These are phyloP conservation scores for Cheilosia grossa DNA, from an alignment of 2,888 invertebrate genomes.

Conservation along the genomic window DNA sequence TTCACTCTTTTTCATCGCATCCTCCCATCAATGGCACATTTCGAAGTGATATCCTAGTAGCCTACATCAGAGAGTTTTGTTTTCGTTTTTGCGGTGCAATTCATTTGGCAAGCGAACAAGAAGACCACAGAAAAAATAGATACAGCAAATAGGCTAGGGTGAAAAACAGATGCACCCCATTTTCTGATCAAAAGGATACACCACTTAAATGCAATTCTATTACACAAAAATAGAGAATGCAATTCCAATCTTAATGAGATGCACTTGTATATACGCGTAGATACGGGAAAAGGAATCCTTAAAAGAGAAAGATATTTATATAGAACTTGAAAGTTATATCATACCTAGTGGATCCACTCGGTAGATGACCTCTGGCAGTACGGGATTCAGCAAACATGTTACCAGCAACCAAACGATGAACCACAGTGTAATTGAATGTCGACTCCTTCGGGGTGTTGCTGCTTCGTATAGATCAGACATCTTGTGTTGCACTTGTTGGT, in stretches of 20 bases:
- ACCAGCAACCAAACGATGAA: constrained; percentile 79
- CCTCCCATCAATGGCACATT: constrained; percentile 52
- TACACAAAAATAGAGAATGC: constrained; percentile 19
- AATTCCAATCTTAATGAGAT: constrained; percentile 63
- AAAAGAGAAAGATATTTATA: constrained; percentile 17
- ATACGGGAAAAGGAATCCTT: background rate
- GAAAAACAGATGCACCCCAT: constrained; percentile 7
- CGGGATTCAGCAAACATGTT: constrained; percentile 80
- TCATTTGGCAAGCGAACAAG: constrained; percentile 48
- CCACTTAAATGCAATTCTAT: constrained; percentile 50
- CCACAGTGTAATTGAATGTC: constrained; percentile 75
- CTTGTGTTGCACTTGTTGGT: constrained; percentile 27
- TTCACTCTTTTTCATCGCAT: constrained; percentile 33
- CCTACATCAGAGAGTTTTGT: constrained; percentile 62
- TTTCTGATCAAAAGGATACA: constrained; percentile 44
- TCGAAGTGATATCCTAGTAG: constrained; percentile 66
- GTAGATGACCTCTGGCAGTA: constrained; percentile 82
- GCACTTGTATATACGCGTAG: constrained; percentile 7
- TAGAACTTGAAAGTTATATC: constrained; percentile 23
- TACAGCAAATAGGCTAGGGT: constrained; percentile 31
- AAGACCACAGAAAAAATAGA: constrained; percentile 10
- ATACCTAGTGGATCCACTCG: constrained; percentile 83
- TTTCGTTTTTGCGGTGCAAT: constrained; percentile 53
- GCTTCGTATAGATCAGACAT: constrained; percentile 55
- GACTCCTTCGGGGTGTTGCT: constrained; percentile 56